Evolutionary conservation across 2,113 vertebrate species (phyloP).

Genomic region (Lophotis ruficrista): DNA sequence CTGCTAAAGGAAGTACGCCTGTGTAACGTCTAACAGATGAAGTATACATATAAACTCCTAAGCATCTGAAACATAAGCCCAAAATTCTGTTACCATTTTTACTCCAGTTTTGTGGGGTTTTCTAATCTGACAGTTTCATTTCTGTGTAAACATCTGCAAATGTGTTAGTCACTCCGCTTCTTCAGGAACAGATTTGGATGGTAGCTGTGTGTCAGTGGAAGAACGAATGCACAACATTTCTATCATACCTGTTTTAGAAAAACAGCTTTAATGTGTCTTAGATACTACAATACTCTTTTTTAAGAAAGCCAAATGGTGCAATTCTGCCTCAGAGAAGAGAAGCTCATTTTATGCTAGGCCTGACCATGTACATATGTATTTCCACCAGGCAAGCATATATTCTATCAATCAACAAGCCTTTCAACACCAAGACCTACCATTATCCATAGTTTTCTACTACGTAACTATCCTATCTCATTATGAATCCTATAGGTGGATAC

Average conservation of each 20-base stretch:
- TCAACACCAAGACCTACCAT: not conserved
- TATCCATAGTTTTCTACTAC: not conserved
- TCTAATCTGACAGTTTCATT: not conserved
- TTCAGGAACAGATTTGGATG: not conserved
- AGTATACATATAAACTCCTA: not conserved
- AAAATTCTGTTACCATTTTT: not conserved
- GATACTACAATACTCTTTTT: not conserved
- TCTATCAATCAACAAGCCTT: not conserved
- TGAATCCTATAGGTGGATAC: not conserved
- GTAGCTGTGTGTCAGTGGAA: not conserved
- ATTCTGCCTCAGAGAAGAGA: not conserved
- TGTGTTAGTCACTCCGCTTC: not conserved
- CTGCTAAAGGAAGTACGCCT: accelerated
- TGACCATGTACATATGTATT: not conserved
- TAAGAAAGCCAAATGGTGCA: not conserved
- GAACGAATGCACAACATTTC: not conserved
- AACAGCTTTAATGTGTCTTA: not conserved
- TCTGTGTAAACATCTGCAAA: not conserved
- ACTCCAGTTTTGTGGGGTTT: not conserved
- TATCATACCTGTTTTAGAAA: not conserved
- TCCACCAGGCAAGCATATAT: not conserved
- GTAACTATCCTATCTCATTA: not conserved
- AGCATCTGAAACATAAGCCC: not conserved
- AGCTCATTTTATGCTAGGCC: not conserved
- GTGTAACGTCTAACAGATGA: not conserved